Conservation (phyloP, 2,888 invertebrate genomes). For the Drosophila prostipennis region DNA sequence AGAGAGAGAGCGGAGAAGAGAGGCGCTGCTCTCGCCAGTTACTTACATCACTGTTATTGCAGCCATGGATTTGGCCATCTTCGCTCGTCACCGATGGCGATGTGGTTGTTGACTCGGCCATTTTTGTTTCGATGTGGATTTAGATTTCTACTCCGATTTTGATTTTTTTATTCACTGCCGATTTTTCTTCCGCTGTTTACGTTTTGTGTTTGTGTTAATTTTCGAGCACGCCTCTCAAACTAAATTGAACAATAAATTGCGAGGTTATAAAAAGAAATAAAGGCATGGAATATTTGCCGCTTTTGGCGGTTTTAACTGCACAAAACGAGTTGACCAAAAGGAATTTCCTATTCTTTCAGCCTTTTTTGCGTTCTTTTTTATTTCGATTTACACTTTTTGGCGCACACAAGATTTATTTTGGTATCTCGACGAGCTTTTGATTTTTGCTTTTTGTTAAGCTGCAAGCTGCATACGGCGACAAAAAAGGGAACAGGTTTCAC, state of each 20-base stretch:
- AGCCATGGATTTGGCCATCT: conserved; percentile 82
- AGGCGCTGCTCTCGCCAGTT: conserved; percentile 17
- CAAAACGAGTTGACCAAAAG: conserved; percentile 48
- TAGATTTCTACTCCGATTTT: conserved; percentile 24
- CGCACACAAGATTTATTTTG: conserved; percentile 42
- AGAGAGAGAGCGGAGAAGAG: conserved; percentile 3
- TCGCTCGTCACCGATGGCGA: conserved; percentile 54
- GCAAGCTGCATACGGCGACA: conserved; percentile 29
- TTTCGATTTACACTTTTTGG: conserved; percentile 37
- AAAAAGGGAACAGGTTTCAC: conserved; percentile 49
- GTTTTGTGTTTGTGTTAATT: conserved; percentile 59
- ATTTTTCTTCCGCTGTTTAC: conserved; percentile 15
- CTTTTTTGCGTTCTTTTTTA: conserved; percentile 18
- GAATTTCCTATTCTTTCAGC: conserved; percentile 27
- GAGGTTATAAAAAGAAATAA: conserved; percentile 20
- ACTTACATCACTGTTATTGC: conserved; percentile 81
- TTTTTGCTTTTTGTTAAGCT: conserved; percentile 10
- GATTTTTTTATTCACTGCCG: conserved; percentile 30
- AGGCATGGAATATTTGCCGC: not conserved
- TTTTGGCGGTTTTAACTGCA: conserved; percentile 51
- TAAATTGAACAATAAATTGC: conserved; percentile 56
- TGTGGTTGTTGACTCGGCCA: conserved; percentile 70
- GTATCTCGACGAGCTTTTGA: conserved; percentile 20
- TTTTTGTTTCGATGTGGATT: conserved; percentile 44
- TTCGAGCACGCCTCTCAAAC: conserved; percentile 55